Evolutionary conservation across 2,113 vertebrate genomes (phyloP), one percentile per base, ranked within the genome.

Genomic region (Sitta europaea): DNA sequence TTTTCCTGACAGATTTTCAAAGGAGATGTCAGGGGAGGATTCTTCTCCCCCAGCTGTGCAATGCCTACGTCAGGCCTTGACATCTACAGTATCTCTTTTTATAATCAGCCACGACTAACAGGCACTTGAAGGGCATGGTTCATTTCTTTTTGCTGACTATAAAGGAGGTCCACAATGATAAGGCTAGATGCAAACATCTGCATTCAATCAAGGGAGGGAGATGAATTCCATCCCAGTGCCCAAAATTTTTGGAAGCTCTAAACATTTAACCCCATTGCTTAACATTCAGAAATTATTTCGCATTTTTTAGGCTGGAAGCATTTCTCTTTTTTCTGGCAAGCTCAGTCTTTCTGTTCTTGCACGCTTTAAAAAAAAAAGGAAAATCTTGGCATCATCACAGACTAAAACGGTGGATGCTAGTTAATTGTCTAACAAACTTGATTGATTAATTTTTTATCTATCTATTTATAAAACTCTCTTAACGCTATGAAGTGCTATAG

Each of bases 131-230:
- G 81, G 82, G 62, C 86, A 94, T 9, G 59, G 88, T 94, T 97
- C 83, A 92, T 87, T 93, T 88, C 55, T 94, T 91, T 93, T 58
- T 92, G 79, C 92, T 96, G 91, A 95, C 88, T 94, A 33, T 80
- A 86, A 94, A 92, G 82, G 38, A 85, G 85, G 88, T 36, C 68
- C 75, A n/a, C 40, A 23, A 54, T 27, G 42, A 93, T 35, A 17
- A 93, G 79, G 63, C 59, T 67, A 62, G 55, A 75, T 96, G 59
- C 79, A 88, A 74, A 86, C 11, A 62, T 86, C 92, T 96, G 95
- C 75, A 91, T 93, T 92, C 79, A 91, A 67, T 95, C 86, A 91
- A 86, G 43, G 51, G 59, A 93, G 72, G 86, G 59, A 92, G 68
- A 88, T 74, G 10, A 86, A 97, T 93, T 96, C 92, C 36, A 0